Evolutionary conservation across 2,888 invertebrate genomes (phyloP).

Genomic region (Syrista parreyssii): DNA sequence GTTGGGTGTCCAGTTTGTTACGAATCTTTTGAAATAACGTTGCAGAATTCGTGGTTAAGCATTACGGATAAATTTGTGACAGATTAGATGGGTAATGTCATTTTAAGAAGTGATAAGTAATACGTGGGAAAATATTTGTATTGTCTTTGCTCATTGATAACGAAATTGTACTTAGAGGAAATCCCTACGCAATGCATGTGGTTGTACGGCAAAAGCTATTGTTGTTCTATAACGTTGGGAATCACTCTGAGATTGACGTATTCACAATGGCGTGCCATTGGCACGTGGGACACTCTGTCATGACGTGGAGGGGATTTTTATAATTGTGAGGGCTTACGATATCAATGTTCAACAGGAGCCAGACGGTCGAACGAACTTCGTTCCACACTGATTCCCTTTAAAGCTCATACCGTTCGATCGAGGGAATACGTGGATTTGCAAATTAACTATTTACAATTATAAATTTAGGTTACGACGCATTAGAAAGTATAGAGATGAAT

Average conservation of each 20-base stretch:
- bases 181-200: not conserved
- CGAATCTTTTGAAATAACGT: not conserved
- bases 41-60: not conserved
- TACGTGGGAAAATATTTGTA: not conserved
- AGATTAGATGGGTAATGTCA: not conserved
- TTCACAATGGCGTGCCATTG: constrained; percentile 53
- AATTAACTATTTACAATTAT: not conserved
- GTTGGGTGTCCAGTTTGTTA: not conserved
- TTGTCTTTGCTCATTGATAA: not conserved
- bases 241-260: constrained; percentile 39
- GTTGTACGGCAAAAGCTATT: not conserved
- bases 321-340: constrained; percentile 43
- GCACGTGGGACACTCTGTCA: constrained; percentile 57
- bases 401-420: not conserved
- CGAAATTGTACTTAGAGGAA: not conserved
- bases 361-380: not conserved
- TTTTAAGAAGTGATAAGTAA: not conserved
- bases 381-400: not conserved
- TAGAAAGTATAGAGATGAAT: not conserved
- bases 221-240: constrained; percentile 24
- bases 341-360: not conserved
- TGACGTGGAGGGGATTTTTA: constrained; percentile 49
- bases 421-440: not conserved
- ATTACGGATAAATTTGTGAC: not conserved
- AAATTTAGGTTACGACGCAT: not conserved